Conservation (phyloP, 2,113 vertebrate genomes). For the Coryphaenoides rupestris region DNA sequence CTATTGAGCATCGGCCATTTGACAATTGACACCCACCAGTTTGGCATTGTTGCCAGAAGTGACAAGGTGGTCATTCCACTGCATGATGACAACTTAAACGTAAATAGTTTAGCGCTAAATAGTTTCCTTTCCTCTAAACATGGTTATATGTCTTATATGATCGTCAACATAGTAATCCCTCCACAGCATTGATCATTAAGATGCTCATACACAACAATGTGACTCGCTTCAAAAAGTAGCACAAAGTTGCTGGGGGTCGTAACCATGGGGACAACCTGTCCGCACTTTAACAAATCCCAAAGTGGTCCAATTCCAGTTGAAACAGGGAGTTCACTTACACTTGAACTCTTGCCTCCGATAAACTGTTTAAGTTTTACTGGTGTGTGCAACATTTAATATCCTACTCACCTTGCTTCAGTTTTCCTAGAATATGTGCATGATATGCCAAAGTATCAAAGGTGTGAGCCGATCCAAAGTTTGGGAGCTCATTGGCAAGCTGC, state of each 20-base stretch:
- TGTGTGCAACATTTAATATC: slow-evolving; percentile 10
- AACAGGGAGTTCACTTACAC: too few relatives aligned
- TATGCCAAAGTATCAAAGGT: slow-evolving; percentile 4
- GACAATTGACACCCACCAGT: slow-evolving; percentile 1
- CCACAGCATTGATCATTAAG: too few relatives aligned
- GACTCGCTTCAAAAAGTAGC: too few relatives aligned
- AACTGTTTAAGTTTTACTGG: slow-evolving; percentile 12
- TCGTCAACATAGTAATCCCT: too few relatives aligned
- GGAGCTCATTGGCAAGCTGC: background rate
- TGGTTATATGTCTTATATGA: too few relatives aligned
- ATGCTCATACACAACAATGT: too few relatives aligned
- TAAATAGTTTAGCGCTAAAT: too few relatives aligned
- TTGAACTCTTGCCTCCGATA: slow-evolving; percentile 1
- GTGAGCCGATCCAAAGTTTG: slow-evolving; percentile 5
- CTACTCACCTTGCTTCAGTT: slow-evolving; percentile 7
- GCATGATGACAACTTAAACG: slow-evolving; percentile 3
- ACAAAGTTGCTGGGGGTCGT: too few relatives aligned
- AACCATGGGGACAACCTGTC: too few relatives aligned
- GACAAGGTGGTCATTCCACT: slow-evolving; percentile 10
- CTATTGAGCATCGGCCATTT: slow-evolving; percentile 3
- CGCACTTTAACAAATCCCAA: too few relatives aligned
- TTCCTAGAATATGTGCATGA: slow-evolving; percentile 5
- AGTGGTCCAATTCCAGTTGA: too few relatives aligned
- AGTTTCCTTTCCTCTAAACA: too few relatives aligned
- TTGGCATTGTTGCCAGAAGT: slow-evolving; percentile 7